phyloP scores from a whole-genome alignment of 2,113 vertebrate species.

The Echinops telfairi region DNA sequence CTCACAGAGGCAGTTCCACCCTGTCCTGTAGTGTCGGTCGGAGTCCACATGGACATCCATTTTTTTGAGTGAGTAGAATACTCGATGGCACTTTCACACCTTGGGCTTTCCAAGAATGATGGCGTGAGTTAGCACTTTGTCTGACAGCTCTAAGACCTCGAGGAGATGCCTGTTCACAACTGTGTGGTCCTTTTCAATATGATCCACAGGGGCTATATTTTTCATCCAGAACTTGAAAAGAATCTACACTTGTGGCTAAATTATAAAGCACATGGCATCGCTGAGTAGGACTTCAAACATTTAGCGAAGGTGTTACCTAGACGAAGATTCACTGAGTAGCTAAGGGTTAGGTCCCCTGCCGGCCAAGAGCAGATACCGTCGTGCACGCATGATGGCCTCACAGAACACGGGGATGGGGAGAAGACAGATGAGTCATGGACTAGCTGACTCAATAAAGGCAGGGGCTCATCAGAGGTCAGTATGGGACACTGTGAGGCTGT shows the following conservation, averaged over 20 bases:
- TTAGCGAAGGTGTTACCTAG: neutral
- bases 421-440: neutral
- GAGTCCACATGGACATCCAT: no score
- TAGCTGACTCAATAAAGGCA: neutral
- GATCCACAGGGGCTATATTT: neutral
- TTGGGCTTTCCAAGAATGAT: conserved; percentile 23
- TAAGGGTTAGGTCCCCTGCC: neutral
- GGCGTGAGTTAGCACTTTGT: neutral
- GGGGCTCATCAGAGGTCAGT: neutral
- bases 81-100: neutral
- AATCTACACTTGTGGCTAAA: neutral
- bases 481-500: no score
- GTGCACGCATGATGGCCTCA: neutral
- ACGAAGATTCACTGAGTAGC: neutral
- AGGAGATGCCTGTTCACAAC: neutral
- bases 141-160: neutral
- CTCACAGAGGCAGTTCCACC: no score
- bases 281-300: neutral
- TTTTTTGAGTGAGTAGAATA: no score
- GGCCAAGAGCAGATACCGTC: neutral
- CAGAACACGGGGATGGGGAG: neutral
- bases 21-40: no score
- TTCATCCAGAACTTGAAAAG: conserved; percentile 9
- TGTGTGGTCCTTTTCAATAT: no score
- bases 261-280: neutral